Conservation (phyloP, 1,140 invertebrate genomes). For the Lordiphosa stackelbergi region DNA sequence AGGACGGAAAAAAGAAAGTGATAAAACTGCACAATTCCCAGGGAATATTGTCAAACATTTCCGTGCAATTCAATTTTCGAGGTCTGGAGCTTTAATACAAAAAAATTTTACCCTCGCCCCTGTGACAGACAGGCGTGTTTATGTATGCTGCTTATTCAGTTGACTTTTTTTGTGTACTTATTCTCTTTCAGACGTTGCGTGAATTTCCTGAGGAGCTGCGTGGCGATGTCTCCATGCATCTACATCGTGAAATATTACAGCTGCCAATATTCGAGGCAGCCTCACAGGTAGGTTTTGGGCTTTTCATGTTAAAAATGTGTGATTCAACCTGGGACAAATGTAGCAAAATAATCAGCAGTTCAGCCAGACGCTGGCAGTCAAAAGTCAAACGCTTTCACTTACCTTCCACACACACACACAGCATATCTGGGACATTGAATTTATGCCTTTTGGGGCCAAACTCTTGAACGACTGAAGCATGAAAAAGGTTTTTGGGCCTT, state of each 20-base stretch:
- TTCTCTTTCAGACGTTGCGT: constrained; percentile 87
- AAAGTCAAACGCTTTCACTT: constrained; percentile 2
- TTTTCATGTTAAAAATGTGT: constrained; percentile 46
- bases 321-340: constrained; percentile 55
- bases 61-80: constrained; percentile 59
- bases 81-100: constrained; percentile 3
- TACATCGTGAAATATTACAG: constrained; percentile 95
- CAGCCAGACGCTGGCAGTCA: constrained; percentile 5
- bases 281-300: constrained; percentile 79
- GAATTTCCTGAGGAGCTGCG: constrained; percentile 97
- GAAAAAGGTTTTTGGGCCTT: constrained; percentile 65
- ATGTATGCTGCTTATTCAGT: constrained; percentile 12
- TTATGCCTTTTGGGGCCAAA: constrained; percentile 37
- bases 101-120: not conserved
- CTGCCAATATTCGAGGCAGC: constrained; percentile 95
- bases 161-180: constrained; percentile 11
- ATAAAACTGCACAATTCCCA: constrained; percentile 30
- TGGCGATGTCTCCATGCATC: constrained; percentile 96
- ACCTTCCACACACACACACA: too few species aligned
- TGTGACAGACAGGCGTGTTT: constrained; percentile 13
- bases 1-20: too few species aligned
- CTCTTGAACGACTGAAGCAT: constrained; percentile 46
- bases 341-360: constrained; percentile 61
- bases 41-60: constrained; percentile 49
- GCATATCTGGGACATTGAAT: constrained; percentile 31